Conservation (phyloP, 1,140 invertebrate genomes). For the Bacillus rossius region DNA sequence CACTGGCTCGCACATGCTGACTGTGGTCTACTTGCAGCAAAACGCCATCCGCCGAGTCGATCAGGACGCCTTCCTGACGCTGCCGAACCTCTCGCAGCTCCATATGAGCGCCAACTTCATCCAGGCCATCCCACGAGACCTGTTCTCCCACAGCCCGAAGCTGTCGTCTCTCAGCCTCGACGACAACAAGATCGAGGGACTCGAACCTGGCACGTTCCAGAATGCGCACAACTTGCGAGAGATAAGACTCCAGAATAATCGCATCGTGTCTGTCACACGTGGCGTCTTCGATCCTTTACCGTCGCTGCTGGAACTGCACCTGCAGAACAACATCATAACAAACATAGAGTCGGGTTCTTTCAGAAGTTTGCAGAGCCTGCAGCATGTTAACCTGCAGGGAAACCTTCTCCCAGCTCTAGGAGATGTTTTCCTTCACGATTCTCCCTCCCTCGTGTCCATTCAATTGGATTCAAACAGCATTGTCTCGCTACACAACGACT, state of each 20-base stretch:
- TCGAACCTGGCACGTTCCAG: slow-evolving; percentile 74
- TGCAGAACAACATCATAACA: slow-evolving; percentile 81
- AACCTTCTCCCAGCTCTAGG: slow-evolving; percentile 70
- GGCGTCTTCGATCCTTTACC: slow-evolving; percentile 77
- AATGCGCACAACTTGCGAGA: slow-evolving; percentile 67
- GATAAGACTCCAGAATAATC: slow-evolving; percentile 83
- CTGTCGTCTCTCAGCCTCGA: slow-evolving; percentile 83
- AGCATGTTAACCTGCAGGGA: slow-evolving; percentile 82
- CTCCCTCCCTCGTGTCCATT: slow-evolving; percentile 73
- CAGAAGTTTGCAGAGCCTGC: slow-evolving; percentile 71
- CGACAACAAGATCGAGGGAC: slow-evolving; percentile 78
- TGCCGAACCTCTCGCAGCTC: slow-evolving; percentile 71
- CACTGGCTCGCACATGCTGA: slow-evolving; percentile 63
- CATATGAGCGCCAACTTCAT: slow-evolving; percentile 86
- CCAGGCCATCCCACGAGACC: slow-evolving; percentile 60
- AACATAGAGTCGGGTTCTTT: slow-evolving; percentile 79
- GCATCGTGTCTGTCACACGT: slow-evolving; percentile 62
- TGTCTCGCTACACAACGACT: slow-evolving; percentile 66
- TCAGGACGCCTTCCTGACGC: slow-evolving; percentile 60
- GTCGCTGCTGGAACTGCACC: slow-evolving; percentile 72
- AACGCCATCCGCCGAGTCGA: slow-evolving; percentile 78
- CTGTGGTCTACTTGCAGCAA: slow-evolving; percentile 80
- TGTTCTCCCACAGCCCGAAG: slow-evolving; percentile 67
- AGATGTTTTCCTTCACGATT: slow-evolving; percentile 69
- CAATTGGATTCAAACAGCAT: slow-evolving; percentile 82